A percentile compares a stretch with the other conserved stretches of the same genome.
Evolutionary conservation across 1,140 invertebrate genomes (phyloP).

Genomic region (Platorchestia sp.): DNA sequence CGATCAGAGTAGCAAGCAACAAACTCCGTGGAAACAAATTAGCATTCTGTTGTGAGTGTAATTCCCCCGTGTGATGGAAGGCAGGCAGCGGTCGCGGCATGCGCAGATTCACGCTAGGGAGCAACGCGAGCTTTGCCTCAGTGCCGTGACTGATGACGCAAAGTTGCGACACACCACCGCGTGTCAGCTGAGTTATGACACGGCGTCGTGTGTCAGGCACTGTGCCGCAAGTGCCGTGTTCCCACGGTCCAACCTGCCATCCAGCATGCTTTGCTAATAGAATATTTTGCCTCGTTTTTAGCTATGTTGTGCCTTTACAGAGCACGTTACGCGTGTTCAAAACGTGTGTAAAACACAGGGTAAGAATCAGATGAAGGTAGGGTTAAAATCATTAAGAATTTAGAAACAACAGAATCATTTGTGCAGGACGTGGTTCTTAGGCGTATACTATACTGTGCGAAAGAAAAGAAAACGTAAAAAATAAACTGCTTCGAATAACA

Average conservation of each 20-base stretch:
- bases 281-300: background rate
- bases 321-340: background rate
- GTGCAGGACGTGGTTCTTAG: background rate
- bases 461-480: background rate
- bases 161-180: background rate
- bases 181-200: background rate
- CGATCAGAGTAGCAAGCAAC: background rate
- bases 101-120: background rate
- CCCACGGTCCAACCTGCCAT: background rate
- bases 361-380: background rate
- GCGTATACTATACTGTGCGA: background rate
- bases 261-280: background rate
- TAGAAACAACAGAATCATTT: background rate
- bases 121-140: background rate
- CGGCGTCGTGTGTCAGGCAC: constrained; percentile 40
- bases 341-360: background rate
- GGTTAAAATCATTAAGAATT: background rate
- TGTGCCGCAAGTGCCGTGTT: background rate
- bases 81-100: background rate
- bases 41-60: background rate
- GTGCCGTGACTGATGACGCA: background rate
- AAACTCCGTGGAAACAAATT: background rate
- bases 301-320: background rate
- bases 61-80: background rate
- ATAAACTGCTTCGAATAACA: background rate